Evolutionary conservation across 2,797 vertebrate species (phyloP).

Genomic region (Gephyroberyx darwinii): DNA sequence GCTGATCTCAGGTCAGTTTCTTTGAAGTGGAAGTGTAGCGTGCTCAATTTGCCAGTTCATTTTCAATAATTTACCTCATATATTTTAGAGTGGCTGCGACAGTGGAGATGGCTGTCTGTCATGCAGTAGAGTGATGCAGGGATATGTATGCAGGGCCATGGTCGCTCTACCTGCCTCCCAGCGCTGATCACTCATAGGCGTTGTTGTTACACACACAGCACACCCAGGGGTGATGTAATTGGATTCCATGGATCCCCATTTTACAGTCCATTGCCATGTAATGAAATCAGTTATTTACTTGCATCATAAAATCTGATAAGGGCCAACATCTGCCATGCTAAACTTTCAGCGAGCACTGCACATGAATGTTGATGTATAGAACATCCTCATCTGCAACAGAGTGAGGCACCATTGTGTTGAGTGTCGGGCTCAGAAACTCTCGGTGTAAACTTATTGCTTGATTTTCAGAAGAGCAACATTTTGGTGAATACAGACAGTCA

Average conservation of each 20-base stretch:
- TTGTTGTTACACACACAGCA: constrained; percentile 62
- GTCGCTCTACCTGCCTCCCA: constrained; percentile 51
- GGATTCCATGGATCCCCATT: constrained; percentile 75
- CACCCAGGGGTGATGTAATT: constrained; percentile 76
- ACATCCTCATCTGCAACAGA: constrained; percentile 27
- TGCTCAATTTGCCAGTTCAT: constrained; percentile 73
- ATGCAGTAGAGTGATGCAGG: constrained; percentile 32
- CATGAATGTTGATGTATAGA: constrained; percentile 68
- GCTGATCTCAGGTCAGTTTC: constrained; percentile 66
- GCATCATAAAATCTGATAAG: constrained; percentile 76
- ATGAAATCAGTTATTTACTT: constrained; percentile 81
- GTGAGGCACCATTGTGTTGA: constrained; percentile 4
- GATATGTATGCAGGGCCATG: constrained; percentile 58
- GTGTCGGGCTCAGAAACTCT: constrained; percentile 28
- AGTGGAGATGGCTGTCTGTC: constrained; percentile 37
- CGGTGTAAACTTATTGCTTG: constrained; percentile 35
- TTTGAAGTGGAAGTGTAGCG: constrained; percentile 66
- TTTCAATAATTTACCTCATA: constrained; percentile 76
- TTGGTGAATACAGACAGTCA: constrained; percentile 22
- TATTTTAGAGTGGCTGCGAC: constrained; percentile 28
- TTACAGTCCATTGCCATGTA: constrained; percentile 77
- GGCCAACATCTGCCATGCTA: constrained; percentile 71
- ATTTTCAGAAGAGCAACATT: constrained; percentile 11
- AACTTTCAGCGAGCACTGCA: constrained; percentile 60
- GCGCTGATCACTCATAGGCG: constrained; percentile 61